Evolutionary conservation across 1,140 invertebrate genomes (phyloP).

Genomic region (Nasonia giraulti): DNA sequence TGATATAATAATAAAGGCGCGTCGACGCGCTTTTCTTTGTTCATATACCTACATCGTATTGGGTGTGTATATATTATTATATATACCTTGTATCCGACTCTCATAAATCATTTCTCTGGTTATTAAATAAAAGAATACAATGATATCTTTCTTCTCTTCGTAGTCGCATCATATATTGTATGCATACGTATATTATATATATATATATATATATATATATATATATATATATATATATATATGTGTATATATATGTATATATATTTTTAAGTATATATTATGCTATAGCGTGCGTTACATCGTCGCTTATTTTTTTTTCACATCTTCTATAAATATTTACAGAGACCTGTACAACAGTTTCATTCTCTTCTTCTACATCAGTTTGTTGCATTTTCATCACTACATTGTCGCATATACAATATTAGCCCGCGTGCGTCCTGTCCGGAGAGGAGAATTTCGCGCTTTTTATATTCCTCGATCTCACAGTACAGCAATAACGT

Average conservation of each 20-base stretch:
- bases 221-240: too few relatives aligned
- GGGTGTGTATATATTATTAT: constrained; percentile 17
- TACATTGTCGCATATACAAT: constrained; percentile 18
- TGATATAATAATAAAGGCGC: too few relatives aligned
- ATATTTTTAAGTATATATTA: constrained; percentile 54
- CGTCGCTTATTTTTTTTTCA: constrained; percentile 16
- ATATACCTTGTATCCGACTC: constrained; percentile 29
- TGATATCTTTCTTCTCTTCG: constrained; percentile 15
- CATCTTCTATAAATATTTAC: constrained; percentile 45
- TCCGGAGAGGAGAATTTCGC: constrained; percentile 22
- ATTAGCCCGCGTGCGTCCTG: neutral
- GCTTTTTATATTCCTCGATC: neutral
- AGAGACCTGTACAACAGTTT: constrained; percentile 47
- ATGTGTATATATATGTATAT: too few relatives aligned
- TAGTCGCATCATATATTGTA: constrained; percentile 3
- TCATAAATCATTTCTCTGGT: constrained; percentile 9
- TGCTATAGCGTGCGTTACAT: constrained; percentile 50
- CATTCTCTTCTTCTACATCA: neutral
- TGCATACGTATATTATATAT: constrained; percentile 53
- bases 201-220: too few relatives aligned
- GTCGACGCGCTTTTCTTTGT: neutral
- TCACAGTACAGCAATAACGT: neutral
- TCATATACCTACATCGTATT: constrained; percentile 2
- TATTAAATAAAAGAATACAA: constrained; percentile 43
- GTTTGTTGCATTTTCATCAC: neutral